These are phyloP conservation scores for Rhodophaea formosa DNA, from an alignment of 2,888 invertebrate genomes.

Conservation along the genomic window DNA sequence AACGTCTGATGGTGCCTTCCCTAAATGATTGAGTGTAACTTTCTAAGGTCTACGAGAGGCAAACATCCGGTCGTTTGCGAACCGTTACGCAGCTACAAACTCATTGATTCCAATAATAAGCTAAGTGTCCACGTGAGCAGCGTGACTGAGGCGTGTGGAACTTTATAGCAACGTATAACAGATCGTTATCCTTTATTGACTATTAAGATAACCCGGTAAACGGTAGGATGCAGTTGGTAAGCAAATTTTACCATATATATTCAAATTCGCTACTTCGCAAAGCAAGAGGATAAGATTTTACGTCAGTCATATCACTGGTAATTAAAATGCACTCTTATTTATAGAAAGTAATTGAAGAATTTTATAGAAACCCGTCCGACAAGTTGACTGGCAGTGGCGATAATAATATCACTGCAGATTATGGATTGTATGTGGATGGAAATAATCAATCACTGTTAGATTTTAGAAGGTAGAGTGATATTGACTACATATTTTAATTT, in stretches of 20 bases:
- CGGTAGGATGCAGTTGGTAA: conserved; percentile 10
- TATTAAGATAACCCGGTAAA: conserved; percentile 9
- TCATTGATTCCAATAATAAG: conserved; percentile 31
- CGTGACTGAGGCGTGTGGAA: neutral
- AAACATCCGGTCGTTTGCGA: conserved; percentile 64
- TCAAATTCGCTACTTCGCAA: conserved; percentile 1
- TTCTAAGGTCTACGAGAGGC: conserved; percentile 64
- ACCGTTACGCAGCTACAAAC: conserved; percentile 35
- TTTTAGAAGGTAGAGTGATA: conserved; percentile 9
- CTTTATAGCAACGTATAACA: conserved; percentile 2
- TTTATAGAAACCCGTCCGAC: conserved; percentile 9
- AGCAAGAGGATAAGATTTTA: conserved; percentile 6
- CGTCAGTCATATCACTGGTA: conserved; percentile 8
- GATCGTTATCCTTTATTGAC: conserved; percentile 12
- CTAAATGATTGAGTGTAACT: conserved; percentile 42
- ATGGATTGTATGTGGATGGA: conserved; percentile 1
- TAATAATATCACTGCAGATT: conserved; percentile 11
- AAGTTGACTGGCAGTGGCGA: conserved; percentile 1
- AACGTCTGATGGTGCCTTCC: conserved; percentile 1
- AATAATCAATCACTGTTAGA: conserved; percentile 7
- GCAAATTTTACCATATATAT: conserved; percentile 12
- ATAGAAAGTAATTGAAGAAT: conserved; percentile 11
- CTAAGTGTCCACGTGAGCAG: neutral
- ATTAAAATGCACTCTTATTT: conserved; percentile 12
- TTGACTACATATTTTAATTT: conserved; percentile 2